Conservation (phyloP, 2,113 vertebrate genomes). For the Prinia subflava region DNA sequence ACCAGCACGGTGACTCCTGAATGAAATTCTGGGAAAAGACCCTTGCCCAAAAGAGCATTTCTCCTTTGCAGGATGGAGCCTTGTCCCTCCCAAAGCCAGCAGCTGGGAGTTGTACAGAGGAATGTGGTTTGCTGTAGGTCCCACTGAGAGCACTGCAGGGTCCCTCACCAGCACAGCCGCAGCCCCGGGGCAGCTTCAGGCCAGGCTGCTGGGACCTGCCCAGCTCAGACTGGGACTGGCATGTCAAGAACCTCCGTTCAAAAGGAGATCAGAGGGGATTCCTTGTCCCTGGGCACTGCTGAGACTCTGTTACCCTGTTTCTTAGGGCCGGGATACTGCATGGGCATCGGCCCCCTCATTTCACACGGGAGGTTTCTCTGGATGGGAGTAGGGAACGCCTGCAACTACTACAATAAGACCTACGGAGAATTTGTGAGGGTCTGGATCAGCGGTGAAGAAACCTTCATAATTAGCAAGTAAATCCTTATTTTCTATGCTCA, state of each 20-base stretch:
- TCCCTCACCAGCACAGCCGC: too few relatives aligned
- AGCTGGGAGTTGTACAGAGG: neutral
- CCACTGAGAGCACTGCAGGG: too few relatives aligned
- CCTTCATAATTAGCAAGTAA: slow-evolving; percentile 91
- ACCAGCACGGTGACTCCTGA: neutral
- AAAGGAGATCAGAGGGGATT: neutral
- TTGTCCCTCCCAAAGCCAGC: neutral
- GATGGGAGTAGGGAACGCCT: slow-evolving; percentile 90
- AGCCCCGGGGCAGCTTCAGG: neutral
- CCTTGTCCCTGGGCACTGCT: neutral
- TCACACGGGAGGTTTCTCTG: slow-evolving; percentile 87
- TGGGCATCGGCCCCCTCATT: slow-evolving; percentile 89
- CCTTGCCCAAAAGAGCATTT: neutral
- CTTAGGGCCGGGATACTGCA: slow-evolving; percentile 85
- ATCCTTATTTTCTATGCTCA: slow-evolving; percentile 19
- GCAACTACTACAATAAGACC: slow-evolving; percentile 92
- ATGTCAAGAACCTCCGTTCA: neutral
- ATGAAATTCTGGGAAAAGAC: neutral
- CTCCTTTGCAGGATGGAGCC: neutral
- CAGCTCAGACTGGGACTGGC: neutral
- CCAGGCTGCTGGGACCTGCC: neutral
- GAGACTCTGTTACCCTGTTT: neutral
- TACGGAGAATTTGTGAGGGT: slow-evolving; percentile 91
- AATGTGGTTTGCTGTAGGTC: fast-evolving
- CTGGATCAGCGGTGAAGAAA: slow-evolving; percentile 94